These are phyloP conservation scores for Sceloporus undulatus DNA, from an alignment of 2,113 vertebrate species.

Conservation along the genomic window DNA sequence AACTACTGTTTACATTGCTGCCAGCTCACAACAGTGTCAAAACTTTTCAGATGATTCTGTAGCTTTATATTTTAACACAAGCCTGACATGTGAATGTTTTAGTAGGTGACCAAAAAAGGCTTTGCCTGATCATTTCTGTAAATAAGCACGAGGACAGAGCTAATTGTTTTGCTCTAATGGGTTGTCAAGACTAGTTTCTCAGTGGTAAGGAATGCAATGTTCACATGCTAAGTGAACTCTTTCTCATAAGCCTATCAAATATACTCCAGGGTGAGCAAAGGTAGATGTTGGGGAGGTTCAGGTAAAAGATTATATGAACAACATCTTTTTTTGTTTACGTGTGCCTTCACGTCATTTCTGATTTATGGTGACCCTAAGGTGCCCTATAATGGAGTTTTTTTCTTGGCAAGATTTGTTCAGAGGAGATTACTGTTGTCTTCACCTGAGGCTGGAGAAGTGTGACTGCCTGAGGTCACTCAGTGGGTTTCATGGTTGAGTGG, in stretches of 20 bases:
- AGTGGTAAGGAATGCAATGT: neutral
- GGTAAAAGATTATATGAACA: neutral
- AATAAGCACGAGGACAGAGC: neutral
- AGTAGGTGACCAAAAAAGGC: neutral
- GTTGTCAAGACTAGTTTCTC: neutral
- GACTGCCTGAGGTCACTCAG: no score
- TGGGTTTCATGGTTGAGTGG: no score
- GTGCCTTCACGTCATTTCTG: no score
- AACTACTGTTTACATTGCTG: neutral
- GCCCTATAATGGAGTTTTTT: no score
- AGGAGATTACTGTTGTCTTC: no score
- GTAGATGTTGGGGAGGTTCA: neutral
- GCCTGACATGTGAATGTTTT: neutral
- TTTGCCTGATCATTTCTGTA: neutral
- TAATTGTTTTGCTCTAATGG: neutral
- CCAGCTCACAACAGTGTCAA: neutral
- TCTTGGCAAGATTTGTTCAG: no score
- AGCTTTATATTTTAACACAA: neutral
- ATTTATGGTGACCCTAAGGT: no score
- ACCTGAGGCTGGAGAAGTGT: no score
- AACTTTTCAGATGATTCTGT: neutral
- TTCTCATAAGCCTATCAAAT: neutral
- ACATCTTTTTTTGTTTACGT: no score
- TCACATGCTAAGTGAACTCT: neutral
- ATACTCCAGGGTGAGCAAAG: neutral